These are phyloP conservation scores for Ditylenchus dipsaci DNA, from an alignment of 1,140 invertebrate species.

Conservation along the genomic window DNA sequence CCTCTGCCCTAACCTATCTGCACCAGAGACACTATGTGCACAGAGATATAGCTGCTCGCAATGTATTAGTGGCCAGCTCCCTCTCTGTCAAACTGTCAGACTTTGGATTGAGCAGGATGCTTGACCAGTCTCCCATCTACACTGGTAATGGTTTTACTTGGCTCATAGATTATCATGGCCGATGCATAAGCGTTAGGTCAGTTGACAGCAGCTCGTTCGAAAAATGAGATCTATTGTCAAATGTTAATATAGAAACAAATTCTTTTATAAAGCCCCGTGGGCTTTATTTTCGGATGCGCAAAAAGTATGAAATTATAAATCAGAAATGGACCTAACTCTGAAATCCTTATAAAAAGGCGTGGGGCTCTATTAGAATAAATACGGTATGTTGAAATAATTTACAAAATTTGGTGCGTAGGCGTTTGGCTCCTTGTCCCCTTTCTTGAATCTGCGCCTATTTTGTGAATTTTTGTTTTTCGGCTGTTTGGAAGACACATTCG, in stretches of 20 bases:
- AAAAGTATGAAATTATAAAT: no score
- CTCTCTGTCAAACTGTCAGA: slow-evolving; percentile 94
- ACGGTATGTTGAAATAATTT: no score
- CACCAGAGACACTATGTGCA: slow-evolving; percentile 98
- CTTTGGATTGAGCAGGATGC: slow-evolving; percentile 77
- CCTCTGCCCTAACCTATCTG: slow-evolving; percentile 88
- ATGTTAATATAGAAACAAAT: slow-evolving; percentile 15
- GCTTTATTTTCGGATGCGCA: no score
- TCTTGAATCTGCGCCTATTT: no score
- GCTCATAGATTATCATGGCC: slow-evolving; percentile 19
- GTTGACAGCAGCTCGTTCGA: neutral
- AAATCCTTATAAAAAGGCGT: no score
- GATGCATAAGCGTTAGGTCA: neutral
- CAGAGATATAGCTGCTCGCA: slow-evolving; percentile 85
- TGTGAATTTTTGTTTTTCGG: no score
- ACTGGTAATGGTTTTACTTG: slow-evolving; percentile 39
- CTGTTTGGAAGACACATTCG: no score
- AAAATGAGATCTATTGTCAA: neutral
- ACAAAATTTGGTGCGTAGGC: no score
- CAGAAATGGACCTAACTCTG: no score
- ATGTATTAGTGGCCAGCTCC: slow-evolving; percentile 88
- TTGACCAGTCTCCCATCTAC: slow-evolving; percentile 41
- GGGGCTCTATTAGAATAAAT: no score
- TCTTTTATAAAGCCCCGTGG: no score
- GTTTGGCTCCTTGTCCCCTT: no score